Percentiles rank a stretch among this genome's conserved stretches.
Evolutionary conservation across 2,113 vertebrate species (phyloP).

Genomic region (Myotis lucifugus): DNA sequence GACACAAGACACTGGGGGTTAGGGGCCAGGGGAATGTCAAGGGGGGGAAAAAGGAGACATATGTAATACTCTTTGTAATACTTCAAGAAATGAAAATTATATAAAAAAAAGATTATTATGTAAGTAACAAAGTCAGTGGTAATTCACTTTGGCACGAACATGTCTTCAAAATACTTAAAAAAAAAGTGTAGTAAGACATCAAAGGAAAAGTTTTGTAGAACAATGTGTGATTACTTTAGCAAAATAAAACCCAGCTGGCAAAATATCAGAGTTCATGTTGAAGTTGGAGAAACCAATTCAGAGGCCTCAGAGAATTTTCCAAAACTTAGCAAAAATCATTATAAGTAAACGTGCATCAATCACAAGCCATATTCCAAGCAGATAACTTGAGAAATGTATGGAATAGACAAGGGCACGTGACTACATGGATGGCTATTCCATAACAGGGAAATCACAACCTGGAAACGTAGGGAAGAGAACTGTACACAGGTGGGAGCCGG

Average conservation of each 20-base stretch:
- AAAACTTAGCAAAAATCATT: slow-evolving; percentile 9
- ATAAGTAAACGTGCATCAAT: not conserved
- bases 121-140: not conserved
- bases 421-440: not conserved
- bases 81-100: too few species aligned
- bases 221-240: not conserved
- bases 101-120: not conserved
- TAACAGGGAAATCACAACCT: not conserved
- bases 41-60: too few species aligned
- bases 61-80: too few species aligned
- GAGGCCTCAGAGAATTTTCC: slow-evolving; percentile 11
- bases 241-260: slow-evolving; percentile 30
- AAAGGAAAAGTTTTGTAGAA: not conserved
- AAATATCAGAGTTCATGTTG: not conserved
- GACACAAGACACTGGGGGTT: too few species aligned
- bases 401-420: not conserved
- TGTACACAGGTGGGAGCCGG: not conserved
- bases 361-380: not conserved
- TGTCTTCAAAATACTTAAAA: slow-evolving; percentile 32
- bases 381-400: not conserved
- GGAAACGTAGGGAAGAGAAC: not conserved
- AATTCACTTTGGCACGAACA: slow-evolving; percentile 12
- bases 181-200: not conserved
- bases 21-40: too few species aligned
- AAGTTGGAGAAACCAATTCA: not conserved